Evolutionary conservation across 2,888 invertebrate species (phyloP).

Genomic region (Phyto melanocephala): DNA sequence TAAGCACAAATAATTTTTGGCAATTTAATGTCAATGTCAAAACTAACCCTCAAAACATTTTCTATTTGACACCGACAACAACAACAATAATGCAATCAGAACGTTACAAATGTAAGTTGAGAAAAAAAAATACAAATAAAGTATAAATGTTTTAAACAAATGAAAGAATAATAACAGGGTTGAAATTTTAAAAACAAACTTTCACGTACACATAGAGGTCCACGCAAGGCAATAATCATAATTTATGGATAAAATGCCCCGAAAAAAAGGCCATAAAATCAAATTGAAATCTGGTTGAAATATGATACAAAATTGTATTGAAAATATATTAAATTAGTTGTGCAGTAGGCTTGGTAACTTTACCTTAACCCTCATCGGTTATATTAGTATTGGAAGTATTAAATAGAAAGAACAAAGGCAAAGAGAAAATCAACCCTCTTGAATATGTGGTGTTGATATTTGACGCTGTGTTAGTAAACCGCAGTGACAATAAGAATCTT

Average conservation of each 20-base stretch:
- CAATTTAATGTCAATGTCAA: conserved; percentile 72
- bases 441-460: conserved; percentile 34
- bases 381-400: conserved; percentile 6
- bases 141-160: conserved; percentile 50
- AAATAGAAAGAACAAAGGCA: not conserved
- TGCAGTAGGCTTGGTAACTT: conserved; percentile 35
- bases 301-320: conserved; percentile 71
- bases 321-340: conserved; percentile 59
- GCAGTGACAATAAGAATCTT: conserved; percentile 41
- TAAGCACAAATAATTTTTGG: conserved; percentile 76
- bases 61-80: conserved; percentile 38
- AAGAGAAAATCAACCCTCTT: conserved; percentile 1
- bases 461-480: conserved; percentile 51
- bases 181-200: conserved; percentile 56
- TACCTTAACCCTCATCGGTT: conserved; percentile 14
- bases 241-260: conserved; percentile 54
- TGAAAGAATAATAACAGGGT: conserved; percentile 41
- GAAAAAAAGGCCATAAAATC: conserved; percentile 70
- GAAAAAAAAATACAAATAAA: conserved; percentile 72
- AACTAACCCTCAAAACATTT: conserved; percentile 57
- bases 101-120: conserved; percentile 51
- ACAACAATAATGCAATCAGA: not conserved
- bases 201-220: not conserved
- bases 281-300: conserved; percentile 76
- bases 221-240: conserved; percentile 63